These are phyloP conservation scores for Corythornis leucogaster DNA, from an alignment of 2,797 vertebrate genomes.

Conservation along the genomic window DNA sequence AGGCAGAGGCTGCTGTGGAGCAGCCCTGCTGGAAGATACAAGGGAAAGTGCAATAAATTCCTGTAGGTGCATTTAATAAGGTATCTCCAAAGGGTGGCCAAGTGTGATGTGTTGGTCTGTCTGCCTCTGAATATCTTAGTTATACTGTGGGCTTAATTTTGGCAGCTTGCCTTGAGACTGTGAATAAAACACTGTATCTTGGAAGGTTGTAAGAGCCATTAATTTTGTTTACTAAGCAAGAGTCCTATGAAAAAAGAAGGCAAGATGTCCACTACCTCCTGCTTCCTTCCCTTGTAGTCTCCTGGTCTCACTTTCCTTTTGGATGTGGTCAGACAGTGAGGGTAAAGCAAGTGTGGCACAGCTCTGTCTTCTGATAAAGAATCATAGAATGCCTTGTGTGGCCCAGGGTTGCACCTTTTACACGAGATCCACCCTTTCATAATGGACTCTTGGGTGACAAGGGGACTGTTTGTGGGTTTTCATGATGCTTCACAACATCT, in stretches of 20 bases:
- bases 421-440: fast-evolving
- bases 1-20: not conserved
- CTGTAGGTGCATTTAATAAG: not conserved
- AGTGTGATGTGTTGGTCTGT: not conserved
- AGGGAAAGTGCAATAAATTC: not conserved
- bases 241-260: not conserved
- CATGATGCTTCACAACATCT: not conserved
- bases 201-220: not conserved
- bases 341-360: not conserved
- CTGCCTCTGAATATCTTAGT: not conserved
- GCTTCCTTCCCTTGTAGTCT: not conserved
- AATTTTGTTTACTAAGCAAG: not conserved
- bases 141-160: not conserved
- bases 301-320: not conserved
- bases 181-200: not conserved
- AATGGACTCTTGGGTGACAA: not conserved
- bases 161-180: not conserved
- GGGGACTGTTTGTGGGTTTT: not conserved
- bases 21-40: not conserved
- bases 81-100: not conserved
- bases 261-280: not conserved
- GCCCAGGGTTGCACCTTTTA: not conserved
- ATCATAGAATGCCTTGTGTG: not conserved
- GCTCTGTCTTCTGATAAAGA: not conserved
- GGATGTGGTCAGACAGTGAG: not conserved